Conservation (phyloP, 2,888 invertebrate genomes). For the Cabera pusaria region DNA sequence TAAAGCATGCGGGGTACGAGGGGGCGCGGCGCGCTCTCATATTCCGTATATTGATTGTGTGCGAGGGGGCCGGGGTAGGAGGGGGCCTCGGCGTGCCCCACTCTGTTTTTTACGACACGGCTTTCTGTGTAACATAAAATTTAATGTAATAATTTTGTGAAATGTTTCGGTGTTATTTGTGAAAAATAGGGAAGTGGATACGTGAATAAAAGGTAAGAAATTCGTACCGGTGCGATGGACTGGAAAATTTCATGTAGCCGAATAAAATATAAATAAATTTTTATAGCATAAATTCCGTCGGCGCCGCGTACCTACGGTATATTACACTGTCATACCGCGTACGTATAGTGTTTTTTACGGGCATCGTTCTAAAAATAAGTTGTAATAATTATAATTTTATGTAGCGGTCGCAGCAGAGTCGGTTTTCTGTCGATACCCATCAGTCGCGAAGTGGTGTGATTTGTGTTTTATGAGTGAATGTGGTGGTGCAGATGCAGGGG, state of each 20-base stretch:
- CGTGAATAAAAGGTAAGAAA: slow-evolving; percentile 75
- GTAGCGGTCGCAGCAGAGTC: slow-evolving; percentile 79
- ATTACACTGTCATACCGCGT: slow-evolving; percentile 83
- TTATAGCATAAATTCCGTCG: slow-evolving; percentile 79
- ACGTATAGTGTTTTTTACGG: slow-evolving; percentile 84
- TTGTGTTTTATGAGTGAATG: slow-evolving; percentile 68
- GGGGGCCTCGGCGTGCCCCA: slow-evolving; percentile 84
- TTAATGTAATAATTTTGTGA: slow-evolving; percentile 83
- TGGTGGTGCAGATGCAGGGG: slow-evolving; percentile 81
- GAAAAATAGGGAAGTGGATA: slow-evolving; percentile 77
- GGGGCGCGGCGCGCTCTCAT: slow-evolving; percentile 83
- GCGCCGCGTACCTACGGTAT: slow-evolving; percentile 81
- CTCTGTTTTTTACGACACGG: slow-evolving; percentile 84
- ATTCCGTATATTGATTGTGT: slow-evolving; percentile 84
- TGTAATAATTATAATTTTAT: slow-evolving; percentile 84
- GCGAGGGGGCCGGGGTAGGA: slow-evolving; percentile 82
- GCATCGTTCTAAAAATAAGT: slow-evolving; percentile 84
- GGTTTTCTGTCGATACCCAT: slow-evolving; percentile 76
- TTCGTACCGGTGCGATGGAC: slow-evolving; percentile 58
- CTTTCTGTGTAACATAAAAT: slow-evolving; percentile 83
- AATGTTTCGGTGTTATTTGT: slow-evolving; percentile 82
- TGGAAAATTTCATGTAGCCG: slow-evolving; percentile 58
- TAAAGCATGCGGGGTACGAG: slow-evolving; percentile 82
- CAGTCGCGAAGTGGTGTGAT: slow-evolving; percentile 67
- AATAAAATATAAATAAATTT: slow-evolving; percentile 73